Evolutionary conservation across 2,888 invertebrate genomes (phyloP).

Genomic region (Acheta domesticus): DNA sequence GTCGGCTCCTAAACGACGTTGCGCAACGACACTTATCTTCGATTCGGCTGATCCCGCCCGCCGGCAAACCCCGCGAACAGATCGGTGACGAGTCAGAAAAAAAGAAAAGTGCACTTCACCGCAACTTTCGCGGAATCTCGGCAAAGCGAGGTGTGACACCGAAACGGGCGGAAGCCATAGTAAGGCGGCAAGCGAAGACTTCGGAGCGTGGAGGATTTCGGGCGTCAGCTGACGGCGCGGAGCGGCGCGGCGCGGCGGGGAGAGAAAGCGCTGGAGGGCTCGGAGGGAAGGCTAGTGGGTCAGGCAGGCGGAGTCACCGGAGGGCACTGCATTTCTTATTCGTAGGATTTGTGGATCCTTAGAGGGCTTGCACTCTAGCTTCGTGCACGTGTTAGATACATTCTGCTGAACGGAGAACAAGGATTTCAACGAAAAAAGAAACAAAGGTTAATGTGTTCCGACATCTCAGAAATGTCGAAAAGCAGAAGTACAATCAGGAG

Average conservation of each 20-base stretch:
- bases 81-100: neutral
- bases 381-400: too few species aligned
- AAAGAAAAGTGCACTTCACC: neutral
- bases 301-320: too few species aligned
- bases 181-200: neutral
- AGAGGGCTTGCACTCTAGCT: too few species aligned
- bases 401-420: too few species aligned
- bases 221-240: neutral
- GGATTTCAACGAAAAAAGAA: too few species aligned
- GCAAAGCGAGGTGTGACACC: neutral
- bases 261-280: neutral
- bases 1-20: too few species aligned
- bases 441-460: too few species aligned
- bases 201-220: slow-evolving; percentile 9
- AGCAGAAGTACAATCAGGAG: too few species aligned
- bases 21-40: too few species aligned
- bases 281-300: neutral
- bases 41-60: neutral
- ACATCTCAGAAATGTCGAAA: too few species aligned
- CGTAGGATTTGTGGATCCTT: too few species aligned
- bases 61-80: neutral
- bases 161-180: neutral
- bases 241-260: neutral
- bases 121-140: neutral
- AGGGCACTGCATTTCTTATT: too few species aligned